Evolutionary conservation across 1,140 invertebrate species (phyloP).

Genomic region (Drosophila miranda): DNA sequence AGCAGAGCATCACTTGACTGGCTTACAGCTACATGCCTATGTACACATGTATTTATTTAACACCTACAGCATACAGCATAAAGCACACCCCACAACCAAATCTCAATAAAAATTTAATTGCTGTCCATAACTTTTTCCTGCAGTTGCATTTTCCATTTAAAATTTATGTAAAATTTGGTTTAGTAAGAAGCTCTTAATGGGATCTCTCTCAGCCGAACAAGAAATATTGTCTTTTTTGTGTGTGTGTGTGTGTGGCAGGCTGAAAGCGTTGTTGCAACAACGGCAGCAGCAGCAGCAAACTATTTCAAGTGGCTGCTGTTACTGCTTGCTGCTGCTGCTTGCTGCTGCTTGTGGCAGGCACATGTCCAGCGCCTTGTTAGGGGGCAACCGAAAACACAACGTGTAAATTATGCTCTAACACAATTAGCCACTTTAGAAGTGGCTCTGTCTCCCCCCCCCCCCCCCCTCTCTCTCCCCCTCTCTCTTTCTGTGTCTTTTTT

Average conservation of each 20-base stretch:
- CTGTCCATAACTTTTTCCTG: too few relatives aligned
- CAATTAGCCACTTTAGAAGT: conserved; percentile 79
- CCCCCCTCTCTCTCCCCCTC: conserved; percentile 11
- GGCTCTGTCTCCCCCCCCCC: conserved; percentile 25
- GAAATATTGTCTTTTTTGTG: conserved; percentile 15
- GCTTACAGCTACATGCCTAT: too few relatives aligned
- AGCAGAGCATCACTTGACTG: too few relatives aligned
- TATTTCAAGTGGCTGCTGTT: conserved; percentile 56
- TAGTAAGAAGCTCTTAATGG: conserved; percentile 48
- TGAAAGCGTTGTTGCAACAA: conserved; percentile 39
- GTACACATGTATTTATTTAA: too few relatives aligned
- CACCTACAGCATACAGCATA: too few relatives aligned
- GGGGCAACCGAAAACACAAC: conserved; percentile 75
- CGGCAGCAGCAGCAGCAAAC: conserved; percentile 53
- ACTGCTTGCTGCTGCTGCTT: conserved; percentile 13
- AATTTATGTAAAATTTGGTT: conserved; percentile 16
- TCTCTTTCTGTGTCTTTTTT: conserved; percentile 8
- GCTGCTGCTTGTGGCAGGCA: conserved; percentile 56
- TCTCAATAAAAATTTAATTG: too few relatives aligned
- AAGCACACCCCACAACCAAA: too few relatives aligned
- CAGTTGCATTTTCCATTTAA: too few relatives aligned
- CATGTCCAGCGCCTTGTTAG: conserved; percentile 74
- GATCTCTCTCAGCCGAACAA: conserved; percentile 16
- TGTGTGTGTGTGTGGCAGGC: conserved; percentile 7
- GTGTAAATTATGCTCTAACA: conserved; percentile 80